phyloP scores from a whole-genome alignment of 2,888 invertebrate species.

The Allolobophora icterica region DNA sequence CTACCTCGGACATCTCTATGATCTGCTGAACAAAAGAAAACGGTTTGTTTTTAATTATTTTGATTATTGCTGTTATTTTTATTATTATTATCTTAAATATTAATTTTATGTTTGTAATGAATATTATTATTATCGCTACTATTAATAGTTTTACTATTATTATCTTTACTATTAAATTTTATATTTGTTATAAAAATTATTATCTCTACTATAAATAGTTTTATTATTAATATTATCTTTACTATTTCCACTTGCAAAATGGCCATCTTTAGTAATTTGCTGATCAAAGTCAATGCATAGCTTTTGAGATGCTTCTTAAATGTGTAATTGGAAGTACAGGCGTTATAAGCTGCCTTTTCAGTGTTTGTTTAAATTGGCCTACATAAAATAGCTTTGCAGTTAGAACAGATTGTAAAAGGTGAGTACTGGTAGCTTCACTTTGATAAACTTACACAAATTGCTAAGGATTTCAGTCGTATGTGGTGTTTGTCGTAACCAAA shows the following conservation, averaged over 20 bases:
- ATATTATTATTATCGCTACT: background rate
- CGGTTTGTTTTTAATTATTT: slow-evolving; percentile 50
- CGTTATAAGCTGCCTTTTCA: background rate
- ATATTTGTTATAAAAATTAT: background rate
- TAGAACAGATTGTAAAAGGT: background rate
- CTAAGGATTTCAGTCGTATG: background rate
- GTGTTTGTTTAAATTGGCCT: background rate
- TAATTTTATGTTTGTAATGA: background rate
- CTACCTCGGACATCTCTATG: slow-evolving; percentile 64
- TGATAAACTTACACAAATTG: background rate
- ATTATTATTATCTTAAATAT: too few species aligned
- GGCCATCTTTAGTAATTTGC: background rate
- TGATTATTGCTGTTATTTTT: background rate
- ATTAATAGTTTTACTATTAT: background rate
- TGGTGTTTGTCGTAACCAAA: background rate
- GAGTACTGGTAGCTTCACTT: background rate
- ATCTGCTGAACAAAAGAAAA: slow-evolving; percentile 62
- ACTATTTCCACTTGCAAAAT: background rate
- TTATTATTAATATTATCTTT: background rate
- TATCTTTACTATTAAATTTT: background rate
- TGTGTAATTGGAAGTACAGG: too few species aligned
- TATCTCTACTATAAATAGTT: background rate
- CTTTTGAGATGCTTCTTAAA: too few species aligned
- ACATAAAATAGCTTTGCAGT: background rate
- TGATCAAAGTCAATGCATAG: background rate